These are phyloP conservation scores for Nycticorax nycticorax DNA, from an alignment of 2,113 vertebrate species.

Conservation along the genomic window DNA sequence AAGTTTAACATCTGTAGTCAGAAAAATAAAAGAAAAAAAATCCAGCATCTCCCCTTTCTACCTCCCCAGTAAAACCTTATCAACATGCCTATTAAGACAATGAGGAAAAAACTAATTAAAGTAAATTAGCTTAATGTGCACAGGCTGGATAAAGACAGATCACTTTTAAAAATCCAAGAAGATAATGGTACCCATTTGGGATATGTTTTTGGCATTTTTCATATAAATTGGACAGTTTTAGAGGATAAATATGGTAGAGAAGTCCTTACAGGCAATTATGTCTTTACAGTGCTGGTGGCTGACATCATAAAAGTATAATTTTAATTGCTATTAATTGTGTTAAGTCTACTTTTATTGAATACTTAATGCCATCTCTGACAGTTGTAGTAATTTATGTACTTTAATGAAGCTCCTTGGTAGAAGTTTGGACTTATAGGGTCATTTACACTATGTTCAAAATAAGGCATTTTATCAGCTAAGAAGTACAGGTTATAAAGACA, in stretches of 20 bases:
- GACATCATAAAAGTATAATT: conserved; percentile 87
- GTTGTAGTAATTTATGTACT: conserved; percentile 81
- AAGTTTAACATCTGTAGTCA: conserved; percentile 64
- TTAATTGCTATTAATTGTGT: conserved; percentile 92
- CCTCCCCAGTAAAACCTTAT: conserved; percentile 70
- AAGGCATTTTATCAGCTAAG: conserved; percentile 60
- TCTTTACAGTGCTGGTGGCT: conserved; percentile 83
- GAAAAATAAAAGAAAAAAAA: background rate
- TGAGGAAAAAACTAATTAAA: conserved; percentile 83
- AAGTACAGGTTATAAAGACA: conserved; percentile 29
- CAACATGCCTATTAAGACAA: conserved; percentile 80
- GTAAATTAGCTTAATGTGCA: conserved; percentile 86
- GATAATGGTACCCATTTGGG: conserved; percentile 85
- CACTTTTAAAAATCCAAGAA: conserved; percentile 79
- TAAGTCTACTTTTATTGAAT: conserved; percentile 85
- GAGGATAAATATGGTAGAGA: conserved; percentile 81
- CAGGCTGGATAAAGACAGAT: conserved; percentile 81
- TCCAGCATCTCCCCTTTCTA: background rate
- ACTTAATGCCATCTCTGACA: conserved; percentile 83
- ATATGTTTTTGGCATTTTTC: conserved; percentile 86
- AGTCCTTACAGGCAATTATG: conserved; percentile 86
- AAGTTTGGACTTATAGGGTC: conserved; percentile 73
- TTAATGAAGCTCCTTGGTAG: conserved; percentile 82
- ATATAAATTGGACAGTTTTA: conserved; percentile 88
- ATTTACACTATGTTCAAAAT: conserved; percentile 66